A percentile compares a stretch with the other conserved stretches of the same genome.
These are phyloP conservation scores for Oryzias dopingdopingensis DNA, from an alignment of 2,797 vertebrate genomes.

Conservation along the genomic window DNA sequence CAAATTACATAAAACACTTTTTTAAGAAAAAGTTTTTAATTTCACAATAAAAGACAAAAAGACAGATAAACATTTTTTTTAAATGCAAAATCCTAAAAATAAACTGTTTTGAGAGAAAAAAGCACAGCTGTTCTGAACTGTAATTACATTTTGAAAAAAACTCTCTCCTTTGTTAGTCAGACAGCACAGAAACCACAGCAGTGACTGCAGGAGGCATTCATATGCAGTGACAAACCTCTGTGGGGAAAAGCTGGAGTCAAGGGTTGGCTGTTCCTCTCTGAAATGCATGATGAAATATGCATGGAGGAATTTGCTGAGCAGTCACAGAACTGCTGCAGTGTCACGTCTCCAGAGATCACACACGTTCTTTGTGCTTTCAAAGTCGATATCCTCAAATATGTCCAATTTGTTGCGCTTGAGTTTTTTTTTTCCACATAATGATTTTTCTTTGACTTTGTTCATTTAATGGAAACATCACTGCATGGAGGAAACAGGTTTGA, in stretches of 20 bases:
- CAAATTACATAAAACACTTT: too few relatives aligned
- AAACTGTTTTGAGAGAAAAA: too few relatives aligned
- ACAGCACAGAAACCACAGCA: slow-evolving; percentile 5
- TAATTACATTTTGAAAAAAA: too few relatives aligned
- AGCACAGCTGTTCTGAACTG: too few relatives aligned
- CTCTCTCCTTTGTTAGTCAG: neutral
- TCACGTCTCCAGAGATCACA: slow-evolving; percentile 30
- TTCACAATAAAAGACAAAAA: too few relatives aligned
- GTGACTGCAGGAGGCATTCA: slow-evolving; percentile 28
- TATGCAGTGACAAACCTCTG: slow-evolving; percentile 40
- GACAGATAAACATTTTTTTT: too few relatives aligned
- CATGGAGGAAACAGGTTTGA: slow-evolving; percentile 11
- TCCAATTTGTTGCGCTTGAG: neutral
- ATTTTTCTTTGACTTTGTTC: neutral
- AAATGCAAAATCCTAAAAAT: too few relatives aligned
- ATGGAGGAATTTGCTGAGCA: slow-evolving; percentile 40
- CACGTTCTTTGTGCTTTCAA: slow-evolving; percentile 4
- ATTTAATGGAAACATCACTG: slow-evolving; percentile 4
- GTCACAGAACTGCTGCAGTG: slow-evolving; percentile 34
- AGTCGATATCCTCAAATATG: neutral
- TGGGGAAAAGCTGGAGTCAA: slow-evolving; percentile 41
- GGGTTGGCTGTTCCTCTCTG: slow-evolving; percentile 38
- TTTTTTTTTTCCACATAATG: neutral
- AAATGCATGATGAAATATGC: slow-evolving; percentile 65
- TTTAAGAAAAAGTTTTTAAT: too few relatives aligned